These are phyloP conservation scores for Cephus runcator DNA, from an alignment of 2,888 invertebrate genomes.

Conservation along the genomic window DNA sequence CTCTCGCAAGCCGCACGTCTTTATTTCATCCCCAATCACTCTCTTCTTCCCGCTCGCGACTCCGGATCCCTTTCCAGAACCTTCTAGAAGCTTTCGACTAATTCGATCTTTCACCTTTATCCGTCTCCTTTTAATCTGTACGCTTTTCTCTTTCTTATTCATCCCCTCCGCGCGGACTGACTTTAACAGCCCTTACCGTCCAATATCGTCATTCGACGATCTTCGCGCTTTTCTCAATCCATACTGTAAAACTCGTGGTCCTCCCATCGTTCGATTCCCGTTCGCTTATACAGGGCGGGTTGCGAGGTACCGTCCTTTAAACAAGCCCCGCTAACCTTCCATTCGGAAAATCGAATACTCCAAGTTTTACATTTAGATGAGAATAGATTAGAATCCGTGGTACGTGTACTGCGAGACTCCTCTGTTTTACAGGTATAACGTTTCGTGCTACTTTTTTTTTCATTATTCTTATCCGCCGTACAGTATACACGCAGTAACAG, in stretches of 20 bases:
- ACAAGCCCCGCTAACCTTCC: not conserved
- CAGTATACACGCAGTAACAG: not conserved
- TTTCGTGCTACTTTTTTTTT: not conserved
- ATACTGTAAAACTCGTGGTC: not conserved
- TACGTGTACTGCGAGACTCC: not conserved
- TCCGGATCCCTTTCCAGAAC: not conserved
- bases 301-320: not conserved
- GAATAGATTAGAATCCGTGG: not conserved
- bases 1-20: slow-evolving; percentile 21
- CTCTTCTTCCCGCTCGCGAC: slow-evolving; percentile 1
- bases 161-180: not conserved
- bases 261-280: not conserved
- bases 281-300: not conserved
- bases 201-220: not conserved
- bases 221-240: not conserved
- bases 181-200: not conserved
- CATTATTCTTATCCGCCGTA: not conserved
- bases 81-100: not conserved
- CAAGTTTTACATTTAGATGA: not conserved
- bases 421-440: not conserved
- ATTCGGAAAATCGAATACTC: not conserved
- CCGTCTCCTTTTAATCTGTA: not conserved
- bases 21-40: slow-evolving; percentile 30
- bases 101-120: not conserved
- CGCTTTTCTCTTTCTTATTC: not conserved